Conservation (phyloP, 1,140 invertebrate genomes). For the Drusus annulatus region DNA sequence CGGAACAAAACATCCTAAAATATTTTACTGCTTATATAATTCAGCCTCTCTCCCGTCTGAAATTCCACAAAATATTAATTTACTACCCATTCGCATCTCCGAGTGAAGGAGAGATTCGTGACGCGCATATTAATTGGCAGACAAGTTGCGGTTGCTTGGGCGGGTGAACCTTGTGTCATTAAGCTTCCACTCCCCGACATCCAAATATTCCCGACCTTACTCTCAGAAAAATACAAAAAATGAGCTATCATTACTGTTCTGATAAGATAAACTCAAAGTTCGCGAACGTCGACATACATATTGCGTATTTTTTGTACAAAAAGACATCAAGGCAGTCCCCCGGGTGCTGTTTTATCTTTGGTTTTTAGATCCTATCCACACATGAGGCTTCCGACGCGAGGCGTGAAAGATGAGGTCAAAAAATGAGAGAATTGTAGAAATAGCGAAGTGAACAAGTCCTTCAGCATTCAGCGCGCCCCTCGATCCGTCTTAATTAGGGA, state of each 20-base stretch:
- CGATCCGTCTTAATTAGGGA: constrained; percentile 27
- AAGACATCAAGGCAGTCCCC: not conserved
- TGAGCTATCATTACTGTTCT: constrained; percentile 8
- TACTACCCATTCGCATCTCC: no score
- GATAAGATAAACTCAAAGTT: constrained; percentile 37
- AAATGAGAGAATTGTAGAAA: not conserved
- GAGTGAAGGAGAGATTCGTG: no score
- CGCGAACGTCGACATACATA: constrained; percentile 8
- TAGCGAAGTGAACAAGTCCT: not conserved
- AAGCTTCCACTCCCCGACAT: not conserved
- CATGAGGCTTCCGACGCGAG: not conserved
- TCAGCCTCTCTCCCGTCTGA: no score
- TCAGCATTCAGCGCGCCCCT: not conserved
- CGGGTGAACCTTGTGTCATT: not conserved
- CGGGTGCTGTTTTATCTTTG: not conserved
- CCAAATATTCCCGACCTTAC: not conserved
- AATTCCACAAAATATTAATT: no score
- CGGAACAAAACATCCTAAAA: no score
- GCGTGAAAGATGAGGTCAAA: constrained; percentile 11
- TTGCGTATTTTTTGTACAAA: constrained; percentile 1
- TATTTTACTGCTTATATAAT: no score
- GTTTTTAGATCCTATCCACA: not conserved
- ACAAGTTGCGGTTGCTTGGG: no score
- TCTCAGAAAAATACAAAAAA: constrained; percentile 4
- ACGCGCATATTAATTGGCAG: no score